Percentiles rank a stretch among this genome's conserved stretches.
Evolutionary conservation across 2,888 invertebrate genomes (phyloP).

Genomic region (Vandiemenella viatica): DNA sequence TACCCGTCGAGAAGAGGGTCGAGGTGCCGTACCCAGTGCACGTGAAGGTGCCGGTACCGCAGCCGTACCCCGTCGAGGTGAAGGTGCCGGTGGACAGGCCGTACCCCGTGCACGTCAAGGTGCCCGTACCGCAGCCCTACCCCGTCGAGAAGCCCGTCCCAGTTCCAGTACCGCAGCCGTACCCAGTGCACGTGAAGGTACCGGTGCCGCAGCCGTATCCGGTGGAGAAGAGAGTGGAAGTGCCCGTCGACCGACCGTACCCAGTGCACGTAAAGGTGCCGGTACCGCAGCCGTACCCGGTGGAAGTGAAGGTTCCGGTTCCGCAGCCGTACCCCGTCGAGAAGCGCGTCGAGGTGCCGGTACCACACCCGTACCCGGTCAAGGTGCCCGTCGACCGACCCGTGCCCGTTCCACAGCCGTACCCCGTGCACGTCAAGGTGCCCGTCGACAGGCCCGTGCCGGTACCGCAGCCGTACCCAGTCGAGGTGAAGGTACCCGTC

Average conservation of each 20-base stretch:
- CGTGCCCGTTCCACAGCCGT: constrained; percentile 46
- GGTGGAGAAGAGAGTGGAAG: constrained; percentile 3
- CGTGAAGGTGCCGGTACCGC: constrained; percentile 42
- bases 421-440: constrained; percentile 24
- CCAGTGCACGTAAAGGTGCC: constrained; percentile 25
- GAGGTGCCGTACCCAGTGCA: constrained; percentile 19
- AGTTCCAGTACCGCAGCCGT: constrained; percentile 29
- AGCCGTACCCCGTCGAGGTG: constrained; percentile 25
- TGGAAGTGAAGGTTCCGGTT: constrained; percentile 28
- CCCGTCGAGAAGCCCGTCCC: constrained; percentile 21
- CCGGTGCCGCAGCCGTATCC: constrained; percentile 6
- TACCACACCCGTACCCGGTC: constrained; percentile 6
- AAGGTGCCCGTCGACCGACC: constrained; percentile 28
- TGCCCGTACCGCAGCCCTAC: constrained; percentile 51
- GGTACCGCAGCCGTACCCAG: too few relatives aligned
- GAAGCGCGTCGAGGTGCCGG: constrained; percentile 25
- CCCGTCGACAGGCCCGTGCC: constrained; percentile 33
- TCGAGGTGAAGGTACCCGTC: constrained; percentile 47
- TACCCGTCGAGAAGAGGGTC: constrained; percentile 33
- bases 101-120: constrained; percentile 54
- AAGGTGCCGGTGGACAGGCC: constrained; percentile 54
- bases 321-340: constrained; percentile 33
- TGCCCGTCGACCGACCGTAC: constrained; percentile 18
- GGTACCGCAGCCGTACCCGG: constrained; percentile 29
- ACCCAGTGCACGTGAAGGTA: constrained; percentile 16